Evolutionary conservation across 2,113 vertebrate genomes (phyloP), one percentile per base, ranked within the genome.

Genomic region (Perca flavescens): DNA sequence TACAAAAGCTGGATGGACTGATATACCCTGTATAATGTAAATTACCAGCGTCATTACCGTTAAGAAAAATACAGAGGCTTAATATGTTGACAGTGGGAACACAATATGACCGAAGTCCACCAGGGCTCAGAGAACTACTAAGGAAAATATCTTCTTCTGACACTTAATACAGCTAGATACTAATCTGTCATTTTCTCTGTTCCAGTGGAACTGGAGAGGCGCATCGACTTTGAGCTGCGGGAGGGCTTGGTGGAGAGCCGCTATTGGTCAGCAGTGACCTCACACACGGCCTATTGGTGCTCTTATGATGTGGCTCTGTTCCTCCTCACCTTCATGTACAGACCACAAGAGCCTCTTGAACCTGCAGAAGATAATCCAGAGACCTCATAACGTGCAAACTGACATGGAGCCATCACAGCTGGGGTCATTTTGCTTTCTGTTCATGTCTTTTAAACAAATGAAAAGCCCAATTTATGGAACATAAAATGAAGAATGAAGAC

Each of bases 261-360:
- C 71, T 99, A 98, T 80, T 98, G 97, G 98, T 98, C 98, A 0
- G 96, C 97, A 0, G 97, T 99, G 92, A 99, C 98, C 0, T 99
- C 98, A 0, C 98, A 99, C 91, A 99, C 98, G 3, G 97, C 97
- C 62, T 99, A 99, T 13, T 99, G 98, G 98, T 99, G 97, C 19
- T 99, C 98, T 4, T 96, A 97, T 88, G 98, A 99, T 63, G 96
- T 99, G 46, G 97, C 98, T 14, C 96, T 99, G 13, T 99, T 99
- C 86, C 96, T 99, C 1, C 95, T 99, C 66, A 98, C 97, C 46
- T 99, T 99, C 92, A 97, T 99, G 96, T 97, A 96, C 90, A 96
- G 96, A 89, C 96, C 96, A 2, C 95, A 96, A 71, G 96, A 96
- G 3, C 21, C 25, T 0, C 13, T 81, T 3, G 89, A 90, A 40